Base-by-base conservation (phyloP, 2,113 vertebrate genomes). In the Eublepharis macularius region DNA sequence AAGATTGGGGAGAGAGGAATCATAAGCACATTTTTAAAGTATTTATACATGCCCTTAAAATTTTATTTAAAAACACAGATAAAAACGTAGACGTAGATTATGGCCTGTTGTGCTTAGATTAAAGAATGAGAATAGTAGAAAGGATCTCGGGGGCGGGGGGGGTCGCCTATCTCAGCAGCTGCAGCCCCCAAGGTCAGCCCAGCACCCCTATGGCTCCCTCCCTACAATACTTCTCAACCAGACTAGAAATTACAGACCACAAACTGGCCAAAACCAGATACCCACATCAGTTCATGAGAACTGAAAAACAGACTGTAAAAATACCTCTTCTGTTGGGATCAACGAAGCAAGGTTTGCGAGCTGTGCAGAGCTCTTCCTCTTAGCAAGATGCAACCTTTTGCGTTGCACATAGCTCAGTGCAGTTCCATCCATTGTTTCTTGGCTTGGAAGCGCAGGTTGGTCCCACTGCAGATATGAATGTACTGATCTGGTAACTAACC, bases 31-130 rank as follows among this genome's bases (percentile, higher is more conserved):
- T 81, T 26, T 39, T 86, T 92, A 92, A 83, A 78, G 91, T 92
- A 94, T 92, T 94, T 92, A 91, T 88, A 93, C 89, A 90, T 86
- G 88, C 5, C 82, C 90, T 0, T 90, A 66, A 9, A 76, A 83
- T 92, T 85, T 93, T 93, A 95, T 93, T 95, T 94, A 92, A 94
- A 91, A 93, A 92, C 19, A 88, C 90, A 91, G 85, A 70, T 91
- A 83, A 86, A 89, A 89, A 92, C 1, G 16, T 45, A n/a, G 3
- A 77, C 34, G 12, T 86, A 75, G 87, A 90, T 93, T 80, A 84
- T 90, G 83, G 85, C 84, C 86, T 1, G 24, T 77, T 47, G 66
- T 19, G 32, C n/a, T 66, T 9, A 70, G 14, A 43, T 26, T 11
- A 32, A 19, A 26, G 29, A 26, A 49, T 5, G 4, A 17, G 45